Base-by-base conservation (phyloP, 2,888 invertebrate species). In the Megamerina dolium region DNA sequence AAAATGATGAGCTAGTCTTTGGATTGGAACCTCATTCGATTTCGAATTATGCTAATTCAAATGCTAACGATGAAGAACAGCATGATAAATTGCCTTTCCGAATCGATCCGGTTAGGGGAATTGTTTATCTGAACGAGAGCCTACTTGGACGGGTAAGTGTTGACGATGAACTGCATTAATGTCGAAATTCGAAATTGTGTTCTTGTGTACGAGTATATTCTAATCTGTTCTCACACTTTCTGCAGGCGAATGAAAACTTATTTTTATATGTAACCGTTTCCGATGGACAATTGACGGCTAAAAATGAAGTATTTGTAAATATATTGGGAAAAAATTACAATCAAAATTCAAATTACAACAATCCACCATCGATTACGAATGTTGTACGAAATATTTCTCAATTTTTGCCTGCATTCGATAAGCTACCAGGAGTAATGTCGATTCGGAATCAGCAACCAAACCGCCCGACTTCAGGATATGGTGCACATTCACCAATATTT, bases 111-210 rank as follows among this genome's bases (percentile, higher is more conserved):
- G 72, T 73, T 4, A 84, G 83, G 1, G 91, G 91, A 21, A 80
- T 81, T 5, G 85, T 91, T 39, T 83, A 80, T 57, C 77, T 90
- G 37, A 89, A 88, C 59, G 83, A 88, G 60, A 83, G 87, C 1
- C 75, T 91, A 23, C 69, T 71, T 57, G 85, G 85, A 62, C 78
- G 83, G 75, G 90, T 90, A 74, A 78, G 77, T 70, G 35, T 4
- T 27, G 30, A 14, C 14, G 18, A 16, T 18, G 17, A 23, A 38
- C 16, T 14, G 3, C 16, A 31, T 23, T 23, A 23, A 23, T 23
- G 6, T 23, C 10, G 23, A 23, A 23, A 23, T 23, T 23, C 29
- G 12, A 16, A n/a, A 37, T 26, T 18, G 8, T 8, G 12, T n/a
- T 14, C 12, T 4, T 30, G 30, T 30, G 9, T n/a, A n/a, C n/a